Evolutionary conservation across 2,797 vertebrate genomes (phyloP), one percentile per base, ranked within the genome.

Genomic region (Helicolenus hilgendorfi): DNA sequence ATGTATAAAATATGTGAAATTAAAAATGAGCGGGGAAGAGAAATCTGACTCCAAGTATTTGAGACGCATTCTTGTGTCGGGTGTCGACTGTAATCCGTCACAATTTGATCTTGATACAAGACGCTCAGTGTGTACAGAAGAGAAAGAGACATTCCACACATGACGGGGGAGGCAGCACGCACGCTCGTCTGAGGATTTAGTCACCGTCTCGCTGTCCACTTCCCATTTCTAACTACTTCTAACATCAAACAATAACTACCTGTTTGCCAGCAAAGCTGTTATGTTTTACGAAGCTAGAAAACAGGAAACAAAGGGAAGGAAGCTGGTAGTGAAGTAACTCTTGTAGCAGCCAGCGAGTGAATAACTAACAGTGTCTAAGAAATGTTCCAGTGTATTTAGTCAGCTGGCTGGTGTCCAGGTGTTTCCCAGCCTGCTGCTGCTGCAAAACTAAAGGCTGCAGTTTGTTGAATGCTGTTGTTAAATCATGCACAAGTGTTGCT

Each of bases 351-450:
- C 72, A 53, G 14, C 49, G 36, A 73, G 53, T 74, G 76, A 89
- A 77, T 81, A 84, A 77, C 76, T 72, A 89, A 88, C 70, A 87
- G 73, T 3, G 7, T 70, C 75, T 58, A 65, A 92, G 78, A 91
- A 88, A 84, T 82, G 84, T 84, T 90, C 83, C 88, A 70, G 33
- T 77, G 69, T 74, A 72, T 94, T 93, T 70, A 81, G 90, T 73
- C 82, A 83, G n/a, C 79, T 96, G 93, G 94, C 85, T 0, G 0
- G 27, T 35, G 33, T 91, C 92, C 93, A 91, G 94, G 91, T 95
- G 88, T 85, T 95, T 96, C 85, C 94, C 90, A 92, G 80, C 27
- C 75, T 83, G 45, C 82, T 87, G 22, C 73, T 56, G 22, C 73
- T 56, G 71, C 81, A 67, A 87, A 88, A 87, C 72, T 67, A 29